Base-by-base conservation (phyloP, 2,888 invertebrate genomes). In the Chaitophorus viminalis region DNA sequence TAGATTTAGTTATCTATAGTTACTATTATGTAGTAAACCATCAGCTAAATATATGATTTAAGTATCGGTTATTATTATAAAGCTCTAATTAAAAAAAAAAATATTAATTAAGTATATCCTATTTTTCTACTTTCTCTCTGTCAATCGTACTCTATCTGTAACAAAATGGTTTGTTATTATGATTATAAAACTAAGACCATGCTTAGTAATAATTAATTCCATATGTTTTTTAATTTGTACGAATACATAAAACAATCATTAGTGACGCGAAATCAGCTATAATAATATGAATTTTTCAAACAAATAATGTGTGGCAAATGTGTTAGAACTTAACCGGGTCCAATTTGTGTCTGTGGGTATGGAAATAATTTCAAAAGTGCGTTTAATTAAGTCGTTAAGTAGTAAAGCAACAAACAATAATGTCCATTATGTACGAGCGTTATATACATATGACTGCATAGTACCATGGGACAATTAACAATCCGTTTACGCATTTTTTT, bases 311-410 rank as follows among this genome's bases (percentile, higher is more conserved):
- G 25, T 60, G n/a, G n/a, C 29, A 60, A 75, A 75, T 83, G 83
- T 83, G 74, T 75, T 75, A 60, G 21, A 75, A 75, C 74, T 75
- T 83, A 36, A 60, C n/a, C n/a, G 29, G 29, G 60, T 25, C 54
- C 39, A 29, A 39, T 75, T 75, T 75, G 54, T 82, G 17, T 68
- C 11, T 31, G 54, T 54, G 74, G 39, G 11, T 39, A 68, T 81
- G 29, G 25, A 39, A 60, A 83, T 75, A 60, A 83, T 83, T 83
- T 83, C 2, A 83, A 75, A 83, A 60, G 29, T 39, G 21, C 4
- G 36, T 83, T 83, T 75, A 83, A 75, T 83, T 75, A 75, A 83
- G 39, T 83, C 75, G 83, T 83, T 83, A 75, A 75, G 60, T 21
- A 75, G 29, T 21, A 39, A 75, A 60, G 39, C 29, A 75, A 25